phyloP scores from a whole-genome alignment of 1,140 invertebrate genomes.

The Campoletis sonorensis region DNA sequence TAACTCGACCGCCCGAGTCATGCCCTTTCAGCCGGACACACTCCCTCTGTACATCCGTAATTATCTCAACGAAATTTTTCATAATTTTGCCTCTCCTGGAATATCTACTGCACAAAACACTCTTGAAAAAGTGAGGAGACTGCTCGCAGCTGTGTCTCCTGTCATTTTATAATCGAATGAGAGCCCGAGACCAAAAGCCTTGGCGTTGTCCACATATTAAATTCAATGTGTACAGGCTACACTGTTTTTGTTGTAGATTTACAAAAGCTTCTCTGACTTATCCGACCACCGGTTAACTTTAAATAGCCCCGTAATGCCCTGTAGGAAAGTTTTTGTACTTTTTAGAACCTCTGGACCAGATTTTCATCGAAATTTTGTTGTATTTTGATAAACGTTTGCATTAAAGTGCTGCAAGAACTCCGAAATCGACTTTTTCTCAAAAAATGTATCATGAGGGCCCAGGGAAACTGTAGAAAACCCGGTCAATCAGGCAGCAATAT shows the following conservation, averaged over 20 bases:
- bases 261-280: neutral
- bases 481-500: too few species aligned
- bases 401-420: too few species aligned
- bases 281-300: too few species aligned
- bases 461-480: too few species aligned
- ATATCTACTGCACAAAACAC: neutral
- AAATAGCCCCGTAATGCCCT: too few species aligned
- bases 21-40: conserved; percentile 4
- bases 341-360: too few species aligned
- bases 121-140: neutral
- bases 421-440: too few species aligned
- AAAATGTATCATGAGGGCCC: too few species aligned
- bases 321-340: too few species aligned
- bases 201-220: neutral
- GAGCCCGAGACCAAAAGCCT: neutral
- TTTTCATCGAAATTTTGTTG: too few species aligned
- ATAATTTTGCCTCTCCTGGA: neutral
- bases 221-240: neutral
- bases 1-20: neutral
- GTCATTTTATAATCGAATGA: conserved; percentile 3
- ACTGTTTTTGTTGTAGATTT: neutral
- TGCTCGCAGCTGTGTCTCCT: neutral
- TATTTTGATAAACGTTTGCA: too few species aligned
- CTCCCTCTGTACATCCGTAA: neutral
- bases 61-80: neutral